These are phyloP conservation scores for Cremastinae sp. DNA, from an alignment of 2,888 invertebrate genomes.

Conservation along the genomic window DNA sequence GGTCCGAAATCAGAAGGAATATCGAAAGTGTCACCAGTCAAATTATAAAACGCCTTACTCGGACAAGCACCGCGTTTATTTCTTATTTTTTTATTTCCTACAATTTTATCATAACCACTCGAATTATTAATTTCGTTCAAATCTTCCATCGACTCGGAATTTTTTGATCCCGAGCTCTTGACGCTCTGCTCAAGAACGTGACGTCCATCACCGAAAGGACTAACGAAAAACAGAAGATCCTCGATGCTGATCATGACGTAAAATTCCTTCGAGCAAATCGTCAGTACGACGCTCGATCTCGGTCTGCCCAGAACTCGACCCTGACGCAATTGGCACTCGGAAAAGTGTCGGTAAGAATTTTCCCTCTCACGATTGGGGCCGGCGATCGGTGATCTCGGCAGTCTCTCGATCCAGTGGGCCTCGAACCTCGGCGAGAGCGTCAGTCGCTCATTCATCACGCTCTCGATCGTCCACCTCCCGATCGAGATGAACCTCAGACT, in stretches of 20 bases:
- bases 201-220: slow-evolving; percentile 76
- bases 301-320: slow-evolving; percentile 69
- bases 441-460: slow-evolving; percentile 64
- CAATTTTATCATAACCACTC: background rate
- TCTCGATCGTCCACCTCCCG: slow-evolving; percentile 71
- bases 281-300: slow-evolving; percentile 81
- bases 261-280: slow-evolving; percentile 82
- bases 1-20: too few species aligned
- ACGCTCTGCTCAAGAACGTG: slow-evolving; percentile 69
- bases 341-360: too few species aligned
- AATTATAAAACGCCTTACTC: slow-evolving; percentile 76
- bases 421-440: slow-evolving; percentile 64
- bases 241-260: slow-evolving; percentile 82
- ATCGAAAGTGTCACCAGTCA: slow-evolving; percentile 81
- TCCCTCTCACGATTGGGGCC: too few species aligned
- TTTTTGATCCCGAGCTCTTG: too few species aligned
- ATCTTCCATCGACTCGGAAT: too few species aligned
- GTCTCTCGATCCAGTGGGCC: slow-evolving; percentile 58
- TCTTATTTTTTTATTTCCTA: slow-evolving; percentile 1
- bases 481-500: slow-evolving; percentile 62
- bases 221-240: slow-evolving; percentile 81
- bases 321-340: slow-evolving; percentile 64
- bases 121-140: too few species aligned
- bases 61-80: slow-evolving; percentile 40
- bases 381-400: slow-evolving; percentile 2